phyloP scores from a whole-genome alignment of 2,797 vertebrate genomes.

The Gobio occitaniae region DNA sequence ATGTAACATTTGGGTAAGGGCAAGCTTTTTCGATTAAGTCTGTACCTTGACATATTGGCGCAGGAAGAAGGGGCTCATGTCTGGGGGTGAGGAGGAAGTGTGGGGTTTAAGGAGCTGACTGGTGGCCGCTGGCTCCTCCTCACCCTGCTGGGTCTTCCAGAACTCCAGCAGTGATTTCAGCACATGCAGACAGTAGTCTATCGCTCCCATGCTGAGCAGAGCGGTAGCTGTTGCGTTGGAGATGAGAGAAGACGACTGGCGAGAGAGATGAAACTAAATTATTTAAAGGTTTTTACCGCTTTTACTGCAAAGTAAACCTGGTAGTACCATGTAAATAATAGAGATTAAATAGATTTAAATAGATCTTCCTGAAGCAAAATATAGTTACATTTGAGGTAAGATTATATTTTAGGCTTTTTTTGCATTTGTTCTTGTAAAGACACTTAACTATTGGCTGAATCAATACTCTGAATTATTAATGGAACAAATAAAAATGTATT shows the following conservation, averaged over 20 bases:
- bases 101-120: slow-evolving; percentile 97
- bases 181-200: slow-evolving; percentile 97
- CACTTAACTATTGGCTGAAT: background rate
- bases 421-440: background rate
- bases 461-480: background rate
- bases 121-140: slow-evolving; percentile 90
- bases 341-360: background rate
- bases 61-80: slow-evolving; percentile 99
- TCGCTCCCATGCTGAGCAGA: slow-evolving; percentile 91
- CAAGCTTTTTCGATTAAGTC: background rate
- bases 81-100: slow-evolving; percentile 92
- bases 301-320: background rate
- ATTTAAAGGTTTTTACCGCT: slow-evolving; percentile 16
- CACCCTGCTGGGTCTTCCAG: slow-evolving; percentile 97
- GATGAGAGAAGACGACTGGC: slow-evolving; percentile 94
- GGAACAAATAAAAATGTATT: no score
- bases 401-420: background rate
- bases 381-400: background rate
- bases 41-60: slow-evolving; percentile 97
- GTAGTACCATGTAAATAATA: background rate
- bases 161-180: slow-evolving; percentile 95
- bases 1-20: background rate
- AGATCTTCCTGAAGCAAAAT: background rate
- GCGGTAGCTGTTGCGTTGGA: slow-evolving; percentile 97
- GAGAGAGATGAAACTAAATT: background rate